Evolutionary conservation across 1,140 invertebrate genomes (phyloP), one percentile per base, ranked within the genome.

Genomic region (Meteorus sp.): DNA sequence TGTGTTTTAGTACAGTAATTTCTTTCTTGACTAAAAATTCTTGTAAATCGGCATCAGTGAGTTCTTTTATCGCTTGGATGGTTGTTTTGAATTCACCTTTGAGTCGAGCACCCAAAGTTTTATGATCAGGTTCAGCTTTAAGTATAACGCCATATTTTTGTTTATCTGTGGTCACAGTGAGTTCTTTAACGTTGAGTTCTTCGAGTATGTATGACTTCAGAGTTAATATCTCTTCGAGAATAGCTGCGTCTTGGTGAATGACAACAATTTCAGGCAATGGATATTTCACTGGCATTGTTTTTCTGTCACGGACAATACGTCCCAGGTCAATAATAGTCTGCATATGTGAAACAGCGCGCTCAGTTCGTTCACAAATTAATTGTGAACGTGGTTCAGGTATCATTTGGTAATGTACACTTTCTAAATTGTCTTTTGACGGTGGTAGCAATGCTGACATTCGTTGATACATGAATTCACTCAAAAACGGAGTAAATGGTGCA

Each of bases 401-500:
- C 88, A 94, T 90, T 60, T 94, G 85, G 72, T 91, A 97, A 71
- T 97, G 94, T 1, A 97, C 87, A 69, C 92, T 94, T 20, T 86
- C 86, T 35, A 82, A 74, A 25, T 84, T 82, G 3, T 70, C 56
- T 9, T 68, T 68, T 51, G 64, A 65, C 59, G 65, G 67, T 56
- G 66, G 74, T 52, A 75, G 78, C 66, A 87, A 66, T 63, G 83
- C 80, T 31, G 85, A 85, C 56, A 99, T 74, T 50, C 91, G 91
- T 74, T 97, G 93, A 78, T 94, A 99, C 86, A 99, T 97, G 22
- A 90, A 86, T 79, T 99, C 98, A 13, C 95, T 92, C 13, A 99
- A 81, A 77, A 97, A 99, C 1, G 98, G 98, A 3, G 95, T 97
- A 78, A 99, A 98, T 0, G 98, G 95, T 4, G 97, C 92, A 89